A percentile compares a stretch with the other conserved stretches of the same genome.
These are phyloP conservation scores for Paralichthys olivaceus DNA, from an alignment of 2,113 vertebrate genomes.

Conservation along the genomic window DNA sequence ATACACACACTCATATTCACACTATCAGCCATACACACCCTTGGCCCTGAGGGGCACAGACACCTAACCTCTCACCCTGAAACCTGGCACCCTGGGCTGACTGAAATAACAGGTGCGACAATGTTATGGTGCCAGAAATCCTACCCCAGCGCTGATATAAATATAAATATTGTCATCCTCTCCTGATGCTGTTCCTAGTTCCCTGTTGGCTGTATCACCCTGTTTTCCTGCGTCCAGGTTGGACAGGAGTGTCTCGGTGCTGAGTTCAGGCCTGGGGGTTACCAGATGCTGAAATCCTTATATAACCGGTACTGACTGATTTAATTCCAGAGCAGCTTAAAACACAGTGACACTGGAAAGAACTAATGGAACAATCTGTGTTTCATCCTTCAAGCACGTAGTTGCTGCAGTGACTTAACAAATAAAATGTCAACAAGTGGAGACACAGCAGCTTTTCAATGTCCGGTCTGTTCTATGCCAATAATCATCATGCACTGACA, in stretches of 20 bases:
- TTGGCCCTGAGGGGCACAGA: slow-evolving; percentile 24
- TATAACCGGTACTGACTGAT: slow-evolving; percentile 36
- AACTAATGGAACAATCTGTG: slow-evolving; percentile 34
- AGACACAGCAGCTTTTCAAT: slow-evolving; percentile 2
- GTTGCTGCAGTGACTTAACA: neutral
- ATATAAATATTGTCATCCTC: slow-evolving; percentile 78
- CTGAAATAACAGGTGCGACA: slow-evolving; percentile 76
- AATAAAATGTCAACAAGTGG: neutral
- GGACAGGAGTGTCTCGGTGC: slow-evolving; percentile 22
- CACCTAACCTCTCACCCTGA: slow-evolving; percentile 66
- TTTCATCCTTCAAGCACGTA: slow-evolving; percentile 31
- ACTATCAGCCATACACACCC: slow-evolving; percentile 9
- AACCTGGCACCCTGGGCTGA: slow-evolving; percentile 74
- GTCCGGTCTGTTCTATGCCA: too few relatives aligned
- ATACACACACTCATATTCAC: slow-evolving; percentile 4
- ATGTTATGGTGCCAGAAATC: slow-evolving; percentile 83
- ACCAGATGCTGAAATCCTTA: slow-evolving; percentile 62
- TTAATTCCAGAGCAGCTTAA: slow-evolving; percentile 24
- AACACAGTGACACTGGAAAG: slow-evolving; percentile 43
- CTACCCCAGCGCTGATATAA: slow-evolving; percentile 78
- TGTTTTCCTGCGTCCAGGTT: slow-evolving; percentile 54
- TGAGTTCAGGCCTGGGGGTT: slow-evolving; percentile 47
- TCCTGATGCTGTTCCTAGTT: slow-evolving; percentile 42
- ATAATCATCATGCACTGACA: too few relatives aligned
- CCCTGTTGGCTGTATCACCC: slow-evolving; percentile 29